Evolutionary conservation across 2,888 invertebrate species (phyloP), one percentile per base, ranked within the genome.

Genomic region (Elysia crispata): DNA sequence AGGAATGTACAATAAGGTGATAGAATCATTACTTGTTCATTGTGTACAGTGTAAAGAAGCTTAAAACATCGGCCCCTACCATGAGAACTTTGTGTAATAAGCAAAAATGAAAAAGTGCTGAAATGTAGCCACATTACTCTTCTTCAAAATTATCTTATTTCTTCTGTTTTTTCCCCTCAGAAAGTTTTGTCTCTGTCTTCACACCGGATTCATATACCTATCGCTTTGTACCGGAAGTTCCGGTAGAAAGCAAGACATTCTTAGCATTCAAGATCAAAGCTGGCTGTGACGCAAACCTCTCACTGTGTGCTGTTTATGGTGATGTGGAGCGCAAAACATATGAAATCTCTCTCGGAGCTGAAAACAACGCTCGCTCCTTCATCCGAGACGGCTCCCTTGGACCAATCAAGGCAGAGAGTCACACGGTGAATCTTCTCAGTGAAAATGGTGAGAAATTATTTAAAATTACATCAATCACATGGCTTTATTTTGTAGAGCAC

Each of bases 141-240:
- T n/a, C n/a, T n/a, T n/a, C n/a, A n/a, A n/a, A n/a, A n/a, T n/a
- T n/a, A n/a, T n/a, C n/a, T n/a, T n/a, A n/a, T n/a, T n/a, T n/a
- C n/a, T n/a, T n/a, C n/a, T n/a, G n/a, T n/a, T n/a, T n/a, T n/a
- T n/a, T n/a, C n/a, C n/a, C 81, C 83, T 15, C 86, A 91, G 91
- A 89, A 79, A 91, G 90, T 80, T 91, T 90, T 82, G 89, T 90
- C 28, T 89, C 90, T 8, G 89, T 91, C 5, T 88, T 89, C 76
- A 91, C 91, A 11, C 91, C 91, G 0, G 88, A 89, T 72, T 81
- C 86, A 25, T 91, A 90, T 84, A 87, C 87, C 76, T 91, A 90
- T 83, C 88, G 89, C 77, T 88, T 89, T 75, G 87, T 91, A 13
- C 91, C 91, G 8, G 91, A 91, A 81, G 89, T 91, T 1, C 85